phyloP scores from a whole-genome alignment of 2,113 vertebrate genomes.

The Scytalopus superciliaris region DNA sequence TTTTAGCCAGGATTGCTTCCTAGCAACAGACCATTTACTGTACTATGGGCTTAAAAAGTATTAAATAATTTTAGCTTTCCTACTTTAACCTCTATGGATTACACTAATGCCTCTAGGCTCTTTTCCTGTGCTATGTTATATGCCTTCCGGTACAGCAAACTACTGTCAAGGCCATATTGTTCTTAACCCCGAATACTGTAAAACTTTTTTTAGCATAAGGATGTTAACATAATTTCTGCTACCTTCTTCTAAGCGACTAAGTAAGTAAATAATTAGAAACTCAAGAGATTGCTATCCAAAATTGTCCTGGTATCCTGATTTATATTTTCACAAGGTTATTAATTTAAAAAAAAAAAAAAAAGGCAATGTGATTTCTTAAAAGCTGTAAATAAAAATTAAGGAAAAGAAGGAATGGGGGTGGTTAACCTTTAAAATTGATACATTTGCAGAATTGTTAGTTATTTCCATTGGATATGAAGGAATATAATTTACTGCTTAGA shows the following conservation, averaged over 20 bases:
- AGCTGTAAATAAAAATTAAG: not conserved
- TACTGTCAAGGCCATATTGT: not conserved
- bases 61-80: conserved; percentile 68
- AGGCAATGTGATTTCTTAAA: not conserved
- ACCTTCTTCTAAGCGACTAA: not conserved
- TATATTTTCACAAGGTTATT: not conserved
- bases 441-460: not conserved
- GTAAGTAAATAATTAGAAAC: not conserved
- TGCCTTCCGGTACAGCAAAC: not conserved
- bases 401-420: not conserved
- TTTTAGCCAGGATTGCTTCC: conserved; percentile 37
- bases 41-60: conserved; percentile 47
- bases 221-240: not conserved
- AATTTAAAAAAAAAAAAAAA: not conserved
- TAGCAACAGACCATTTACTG: conserved; percentile 38
- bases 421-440: not conserved
- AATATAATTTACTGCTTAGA: not conserved
- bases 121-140: not conserved
- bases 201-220: not conserved
- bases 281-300: not conserved
- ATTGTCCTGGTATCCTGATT: not conserved
- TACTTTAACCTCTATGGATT: conserved; percentile 55
- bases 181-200: not conserved
- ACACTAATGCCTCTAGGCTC: conserved; percentile 43
- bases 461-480: not conserved